Evolutionary conservation across 2,888 invertebrate genomes (phyloP), one percentile per base, ranked within the genome.

Genomic region (Cheilosia variabilis): DNA sequence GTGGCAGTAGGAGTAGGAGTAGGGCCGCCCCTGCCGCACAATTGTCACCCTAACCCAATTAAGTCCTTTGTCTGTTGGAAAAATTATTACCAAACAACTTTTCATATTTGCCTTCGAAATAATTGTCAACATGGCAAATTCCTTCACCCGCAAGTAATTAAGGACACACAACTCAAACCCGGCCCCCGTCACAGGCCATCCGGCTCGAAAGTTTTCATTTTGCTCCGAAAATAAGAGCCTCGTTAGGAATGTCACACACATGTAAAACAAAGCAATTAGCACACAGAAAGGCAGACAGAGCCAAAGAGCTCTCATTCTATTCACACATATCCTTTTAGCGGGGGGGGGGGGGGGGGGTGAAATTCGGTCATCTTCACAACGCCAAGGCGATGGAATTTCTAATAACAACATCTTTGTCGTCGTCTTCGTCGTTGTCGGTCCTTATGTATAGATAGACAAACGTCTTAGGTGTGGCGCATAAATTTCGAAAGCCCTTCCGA

Each of bases 81-180:
- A 86, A 86, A 86, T 81, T 86, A 86, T 86, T 77, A 63, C 81
- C 81, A 86, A 52, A 77, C 86, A 86, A 86, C 86, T 86, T 86
- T 86, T 86, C 86, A 86, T 86, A 86, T 86, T 86, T 81, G 81
- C 86, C 81, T 86, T 86, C 68, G 77, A 77, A 86, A 86, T 86
- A 86, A 86, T 86, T 86, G 86, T 86, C 86, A 86, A 86, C 86
- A 86, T 86, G 81, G 86, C 81, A 86, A 86, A 86, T 86, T 86
- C 81, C 86, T 76, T 86, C 77, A 81, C 86, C 86, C 86, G 81
- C 86, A 86, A 86, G 86, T 86, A 86, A 86, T 86, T 86, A 86
- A 86, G 86, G 81, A 81, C 60, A 31, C 31, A 9, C 31, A 68
- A 60, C 76, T 81, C 62, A 57, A 76, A 50, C 50, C 22, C 66